These are phyloP conservation scores for Leucophora obtusa DNA, from an alignment of 2,888 invertebrate species.

Conservation along the genomic window DNA sequence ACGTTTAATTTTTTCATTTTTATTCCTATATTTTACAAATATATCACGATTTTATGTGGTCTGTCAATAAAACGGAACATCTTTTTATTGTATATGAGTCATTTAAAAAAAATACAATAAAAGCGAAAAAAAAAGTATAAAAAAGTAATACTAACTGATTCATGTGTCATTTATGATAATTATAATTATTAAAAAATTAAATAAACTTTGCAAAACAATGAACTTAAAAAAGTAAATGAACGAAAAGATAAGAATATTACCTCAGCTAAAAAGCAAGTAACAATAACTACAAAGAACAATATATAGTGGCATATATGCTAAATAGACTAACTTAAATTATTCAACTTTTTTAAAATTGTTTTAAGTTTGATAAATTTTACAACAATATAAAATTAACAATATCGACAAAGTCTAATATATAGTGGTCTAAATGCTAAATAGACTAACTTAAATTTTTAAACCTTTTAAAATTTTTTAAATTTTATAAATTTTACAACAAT, in stretches of 20 bases:
- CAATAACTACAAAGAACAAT: not conserved
- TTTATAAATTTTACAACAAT: too few species aligned
- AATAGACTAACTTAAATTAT: not conserved
- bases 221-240: not conserved
- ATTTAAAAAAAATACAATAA: constrained; percentile 13
- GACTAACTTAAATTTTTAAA: not conserved
- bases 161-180: constrained; percentile 55
- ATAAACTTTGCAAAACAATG: constrained; percentile 30
- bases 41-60: constrained; percentile 54
- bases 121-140: not conserved
- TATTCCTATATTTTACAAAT: constrained; percentile 43
- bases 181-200: constrained; percentile 33
- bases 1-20: constrained; percentile 3
- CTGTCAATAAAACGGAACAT: constrained; percentile 42
- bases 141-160: constrained; percentile 33
- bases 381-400: not conserved
- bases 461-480: not conserved
- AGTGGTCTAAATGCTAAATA: not conserved
- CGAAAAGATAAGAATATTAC: not conserved
- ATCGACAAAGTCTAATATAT: not conserved
- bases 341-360: not conserved
- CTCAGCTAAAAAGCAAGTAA: not conserved
- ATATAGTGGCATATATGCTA: not conserved
- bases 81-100: constrained; percentile 39
- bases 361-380: too few species aligned